Base-by-base conservation (phyloP, 2,888 invertebrate genomes). In the Drosophila tripunctata region DNA sequence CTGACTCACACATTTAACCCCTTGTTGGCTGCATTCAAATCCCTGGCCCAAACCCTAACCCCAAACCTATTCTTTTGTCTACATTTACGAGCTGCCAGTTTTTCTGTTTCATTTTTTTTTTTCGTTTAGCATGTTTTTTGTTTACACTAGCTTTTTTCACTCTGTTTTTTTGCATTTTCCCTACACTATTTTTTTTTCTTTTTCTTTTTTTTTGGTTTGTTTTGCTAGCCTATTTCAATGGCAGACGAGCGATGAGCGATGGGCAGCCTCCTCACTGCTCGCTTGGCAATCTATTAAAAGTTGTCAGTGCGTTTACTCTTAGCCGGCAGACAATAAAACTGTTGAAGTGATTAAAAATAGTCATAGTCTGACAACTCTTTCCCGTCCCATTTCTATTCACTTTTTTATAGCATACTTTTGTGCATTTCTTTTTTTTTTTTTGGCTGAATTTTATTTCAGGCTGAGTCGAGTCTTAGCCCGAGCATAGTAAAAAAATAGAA, bases 261-360 rank as follows among this genome's bases (percentile, higher is more conserved):
- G n/a, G n/a, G 47, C 38, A 31, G 14, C 15, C 15, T 51, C 31
- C 36, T 7, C 30, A n/a, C 15, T 7, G 44, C 43, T 12, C 40
- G 31, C 41, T 30, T 47, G 67, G 68, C 85, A 87, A 84, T 84
- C 83, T 87, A 81, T 78, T 87, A 87, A 83, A 78, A 84, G 85
- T 74, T 74, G 67, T 67, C 78, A 75, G 70, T 87, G 87, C 87
- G 84, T 69, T 70, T 67, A 48, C 75, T 80, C 67, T 54, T 65
- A 70, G 81, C 38, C 67, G 40, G 66, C 51, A 73, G 70, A 81
- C 78, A 87, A 87, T 84, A 76, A 83, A 87, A 81, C 79, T 75
- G 72, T 76, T 87, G 72, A 85, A 84, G 87, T 84, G 87, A 87
- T 84, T 87, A 84, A 84, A 83, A 87, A 76, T 76, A 78, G 85